Conservation (phyloP, 2,888 invertebrate genomes). For the Cryptus armator region DNA sequence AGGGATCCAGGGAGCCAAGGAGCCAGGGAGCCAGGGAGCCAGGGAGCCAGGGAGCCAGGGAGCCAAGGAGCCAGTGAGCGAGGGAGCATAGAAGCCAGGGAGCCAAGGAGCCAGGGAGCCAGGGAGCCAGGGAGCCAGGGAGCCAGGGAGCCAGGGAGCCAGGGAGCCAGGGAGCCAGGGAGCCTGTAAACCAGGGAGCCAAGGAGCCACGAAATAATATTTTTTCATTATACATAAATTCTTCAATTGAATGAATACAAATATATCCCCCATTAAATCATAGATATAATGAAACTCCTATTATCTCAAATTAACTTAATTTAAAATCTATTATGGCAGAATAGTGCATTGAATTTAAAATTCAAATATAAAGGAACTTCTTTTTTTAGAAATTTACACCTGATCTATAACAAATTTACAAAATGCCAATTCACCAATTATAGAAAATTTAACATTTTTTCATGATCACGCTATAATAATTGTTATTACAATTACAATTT, state of each 20-base stretch:
- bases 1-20: too few relatives aligned
- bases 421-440: constrained; percentile 88
- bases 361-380: constrained; percentile 81
- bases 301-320: constrained; percentile 85
- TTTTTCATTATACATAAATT: constrained; percentile 85
- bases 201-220: constrained; percentile 86
- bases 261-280: constrained; percentile 73
- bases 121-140: too few relatives aligned
- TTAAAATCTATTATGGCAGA: constrained; percentile 72
- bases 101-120: too few relatives aligned
- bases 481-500: constrained; percentile 88
- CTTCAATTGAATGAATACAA: constrained; percentile 89
- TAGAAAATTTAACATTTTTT: constrained; percentile 89
- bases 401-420: constrained; percentile 87
- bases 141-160: too few relatives aligned
- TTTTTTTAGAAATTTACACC: constrained; percentile 88
- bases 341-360: constrained; percentile 69
- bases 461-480: constrained; percentile 88
- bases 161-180: too few relatives aligned
- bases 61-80: too few relatives aligned
- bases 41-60: too few relatives aligned
- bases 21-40: too few relatives aligned
- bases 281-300: constrained; percentile 74
- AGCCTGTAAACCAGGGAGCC: too few relatives aligned
- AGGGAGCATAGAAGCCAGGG: too few relatives aligned